These are phyloP conservation scores for Polyommatus iphigenia DNA, from an alignment of 2,888 invertebrate genomes.

Conservation along the genomic window DNA sequence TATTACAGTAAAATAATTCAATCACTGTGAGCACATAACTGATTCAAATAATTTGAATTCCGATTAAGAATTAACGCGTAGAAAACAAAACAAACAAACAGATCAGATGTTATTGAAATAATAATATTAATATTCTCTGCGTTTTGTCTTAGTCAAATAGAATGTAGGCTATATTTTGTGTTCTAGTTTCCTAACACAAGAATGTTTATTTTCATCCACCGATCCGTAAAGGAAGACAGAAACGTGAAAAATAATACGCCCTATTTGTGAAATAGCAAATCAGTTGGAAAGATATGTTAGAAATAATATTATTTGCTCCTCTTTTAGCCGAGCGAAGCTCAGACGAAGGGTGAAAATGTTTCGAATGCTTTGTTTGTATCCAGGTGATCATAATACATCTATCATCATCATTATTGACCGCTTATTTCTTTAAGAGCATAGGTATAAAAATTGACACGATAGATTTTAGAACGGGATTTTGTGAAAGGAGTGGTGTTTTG, in stretches of 20 bases:
- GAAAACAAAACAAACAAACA: background rate
- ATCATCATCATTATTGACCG: background rate
- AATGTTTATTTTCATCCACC: constrained; percentile 13
- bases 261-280: constrained; percentile 22
- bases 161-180: background rate
- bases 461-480: too few species aligned
- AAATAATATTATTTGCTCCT: constrained; percentile 19
- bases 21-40: background rate
- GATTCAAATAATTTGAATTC: background rate
- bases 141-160: background rate
- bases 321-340: background rate
- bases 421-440: background rate
- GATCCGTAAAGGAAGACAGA: constrained; percentile 13
- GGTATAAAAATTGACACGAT: too few species aligned
- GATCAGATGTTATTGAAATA: background rate
- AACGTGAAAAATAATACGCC: constrained; percentile 14
- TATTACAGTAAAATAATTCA: too few species aligned
- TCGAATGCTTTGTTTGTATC: background rate
- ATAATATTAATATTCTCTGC: background rate
- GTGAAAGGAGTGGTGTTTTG: too few species aligned
- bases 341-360: constrained; percentile 1
- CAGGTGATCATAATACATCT: background rate
- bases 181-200: background rate
- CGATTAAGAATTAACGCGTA: background rate
- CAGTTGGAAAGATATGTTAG: constrained; percentile 21